Evolutionary conservation across 2,797 vertebrate species (phyloP), one percentile per base, ranked within the genome.

Genomic region (Cheracebus regulus): DNA sequence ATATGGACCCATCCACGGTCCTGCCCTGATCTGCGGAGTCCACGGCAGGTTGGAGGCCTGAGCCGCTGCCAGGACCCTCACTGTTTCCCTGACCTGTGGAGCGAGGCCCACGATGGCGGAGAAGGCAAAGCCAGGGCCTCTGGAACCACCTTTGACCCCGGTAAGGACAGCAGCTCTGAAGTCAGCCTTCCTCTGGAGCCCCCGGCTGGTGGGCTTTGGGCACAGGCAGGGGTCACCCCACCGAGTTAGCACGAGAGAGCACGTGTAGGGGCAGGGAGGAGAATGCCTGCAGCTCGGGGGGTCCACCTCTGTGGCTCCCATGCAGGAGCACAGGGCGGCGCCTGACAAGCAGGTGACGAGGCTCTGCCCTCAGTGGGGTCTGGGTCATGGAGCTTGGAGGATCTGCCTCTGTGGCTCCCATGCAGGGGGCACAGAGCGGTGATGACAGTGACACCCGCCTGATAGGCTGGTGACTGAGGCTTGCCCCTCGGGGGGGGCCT

Each of bases 181-280:
- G 14, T 10, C 1, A 3, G 11, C 39, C 52, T 11, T 20, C 10
- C 33, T 57, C 52, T 44, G 39, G 30, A 58, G 87, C 5, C 30
- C 30, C 2, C 1, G 0, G 30, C 39, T 26, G 36, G 30, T 15
- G 14, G 30, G 4, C 52, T 17, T 14, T 0, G 4, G 44, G 75
- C 44, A 46, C 26, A 20, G 33, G 55, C 72, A 4, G 52, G 79
- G 33, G 22, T 5, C 4, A 24, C 52, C 79, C 7, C 9, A 36
- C 36, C 7, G 15, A 33, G 33, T 67, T 41, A 48, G 10, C 39
- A 1, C 10, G 19, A 36, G 24, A 30, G 57, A 30, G 33, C n/a
- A 6, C 14, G 2, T 39, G 57, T 2, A 10, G 44, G 75, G n/a
- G 5, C 48, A 79, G 73, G 28, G 30, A 52, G 58, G 67, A 5